phyloP scores from a whole-genome alignment of 1,140 invertebrate species.

The Drosophila pandora region DNA sequence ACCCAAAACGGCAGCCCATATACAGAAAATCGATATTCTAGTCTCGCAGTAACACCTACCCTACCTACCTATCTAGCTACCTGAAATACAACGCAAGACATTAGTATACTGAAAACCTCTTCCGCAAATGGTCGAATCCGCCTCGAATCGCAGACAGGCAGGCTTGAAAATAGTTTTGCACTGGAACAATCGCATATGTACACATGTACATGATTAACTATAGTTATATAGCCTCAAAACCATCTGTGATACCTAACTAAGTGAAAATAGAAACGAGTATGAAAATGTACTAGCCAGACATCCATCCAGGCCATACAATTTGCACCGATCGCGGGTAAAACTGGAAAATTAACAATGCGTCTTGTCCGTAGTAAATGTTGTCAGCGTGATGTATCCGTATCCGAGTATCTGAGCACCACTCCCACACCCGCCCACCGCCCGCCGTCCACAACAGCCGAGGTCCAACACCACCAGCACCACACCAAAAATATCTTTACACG shows the following conservation, averaged over 20 bases:
- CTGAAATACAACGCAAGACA: conserved; percentile 17
- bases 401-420: conserved; percentile 85
- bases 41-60: conserved; percentile 45
- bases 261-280: conserved; percentile 10
- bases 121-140: conserved; percentile 22
- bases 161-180: conserved; percentile 3
- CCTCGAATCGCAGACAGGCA: conserved; percentile 2
- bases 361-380: conserved; percentile 94
- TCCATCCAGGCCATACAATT: conserved; percentile 8
- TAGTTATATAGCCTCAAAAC: conserved; percentile 15
- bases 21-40: conserved; percentile 64
- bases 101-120: conserved; percentile 42
- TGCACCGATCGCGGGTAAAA: conserved; percentile 88
- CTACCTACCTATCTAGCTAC: not conserved
- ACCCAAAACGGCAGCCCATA: conserved; percentile 53
- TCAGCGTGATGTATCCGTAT: conserved; percentile 87
- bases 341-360: conserved; percentile 92
- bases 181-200: not conserved
- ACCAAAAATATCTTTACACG: conserved; percentile 75
- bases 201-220: conserved; percentile 8
- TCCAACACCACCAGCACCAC: conserved; percentile 76
- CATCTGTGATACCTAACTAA: conserved; percentile 44
- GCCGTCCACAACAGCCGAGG: conserved; percentile 86
- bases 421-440: conserved; percentile 41
- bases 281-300: conserved; percentile 16